phyloP scores from a whole-genome alignment of 2,113 vertebrate genomes.

The Dendropsophus ebraccatus region DNA sequence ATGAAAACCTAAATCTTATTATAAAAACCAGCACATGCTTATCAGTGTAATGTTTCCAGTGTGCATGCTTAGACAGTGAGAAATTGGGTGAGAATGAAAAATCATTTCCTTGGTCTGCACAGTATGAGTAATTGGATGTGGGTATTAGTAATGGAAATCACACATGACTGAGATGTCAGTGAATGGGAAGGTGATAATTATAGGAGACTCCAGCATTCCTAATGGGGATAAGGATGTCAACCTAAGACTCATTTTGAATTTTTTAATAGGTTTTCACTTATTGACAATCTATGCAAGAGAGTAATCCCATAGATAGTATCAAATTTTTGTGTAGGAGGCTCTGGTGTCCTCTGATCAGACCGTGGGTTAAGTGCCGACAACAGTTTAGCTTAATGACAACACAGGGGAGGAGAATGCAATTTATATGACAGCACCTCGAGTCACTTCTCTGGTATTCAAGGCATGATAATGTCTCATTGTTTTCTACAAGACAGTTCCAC shows the following conservation, averaged over 20 bases:
- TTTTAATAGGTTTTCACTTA: neutral
- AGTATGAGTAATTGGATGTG: neutral
- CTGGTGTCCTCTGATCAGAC: neutral
- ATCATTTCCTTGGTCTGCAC: too few species aligned
- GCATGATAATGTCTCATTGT: slow-evolving; percentile 18
- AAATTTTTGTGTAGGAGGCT: neutral
- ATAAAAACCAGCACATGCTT: too few species aligned
- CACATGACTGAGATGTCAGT: neutral
- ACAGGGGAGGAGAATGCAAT: slow-evolving; percentile 8
- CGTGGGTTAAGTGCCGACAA: neutral
- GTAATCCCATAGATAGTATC: neutral
- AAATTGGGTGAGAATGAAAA: too few species aligned
- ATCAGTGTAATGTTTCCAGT: too few species aligned
- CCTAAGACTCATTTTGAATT: slow-evolving; percentile 23
- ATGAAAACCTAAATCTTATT: too few species aligned
- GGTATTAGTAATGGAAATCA: slow-evolving; percentile 6
- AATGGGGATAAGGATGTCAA: neutral
- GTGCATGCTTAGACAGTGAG: neutral
- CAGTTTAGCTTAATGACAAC: slow-evolving; percentile 21
- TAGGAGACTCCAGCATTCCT: neutral
- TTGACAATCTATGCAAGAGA: neutral
- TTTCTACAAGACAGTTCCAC: neutral
- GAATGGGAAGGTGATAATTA: neutral
- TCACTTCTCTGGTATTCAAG: neutral
- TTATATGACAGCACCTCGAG: neutral